Evolutionary conservation across 2,113 vertebrate genomes (phyloP).

Genomic region (Lipotes vexillifer): DNA sequence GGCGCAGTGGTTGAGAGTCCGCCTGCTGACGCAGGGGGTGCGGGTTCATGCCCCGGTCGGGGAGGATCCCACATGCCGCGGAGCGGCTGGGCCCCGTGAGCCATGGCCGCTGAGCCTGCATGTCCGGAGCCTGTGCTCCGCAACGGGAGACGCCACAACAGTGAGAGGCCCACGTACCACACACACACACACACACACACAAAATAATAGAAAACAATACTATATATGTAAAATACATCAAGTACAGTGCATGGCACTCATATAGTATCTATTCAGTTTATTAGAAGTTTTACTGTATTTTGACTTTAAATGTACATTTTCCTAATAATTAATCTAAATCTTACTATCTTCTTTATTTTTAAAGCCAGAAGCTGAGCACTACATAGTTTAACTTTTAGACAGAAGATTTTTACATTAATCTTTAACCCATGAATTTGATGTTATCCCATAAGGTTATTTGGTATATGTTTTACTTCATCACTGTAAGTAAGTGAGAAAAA

Average conservation of each 20-base stretch:
- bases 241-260: neutral
- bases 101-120: too few relatives aligned
- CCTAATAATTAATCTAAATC: conserved; percentile 27
- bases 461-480: conserved; percentile 13
- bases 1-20: too few relatives aligned
- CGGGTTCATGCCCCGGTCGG: too few relatives aligned
- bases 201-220: conserved; percentile 13
- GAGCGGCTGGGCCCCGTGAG: too few relatives aligned
- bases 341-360: conserved; percentile 7
- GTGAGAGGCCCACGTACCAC: too few relatives aligned
- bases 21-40: too few relatives aligned
- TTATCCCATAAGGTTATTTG: neutral
- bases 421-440: neutral
- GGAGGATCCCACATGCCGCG: too few relatives aligned
- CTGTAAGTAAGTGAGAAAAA: conserved; percentile 26
- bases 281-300: neutral
- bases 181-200: too few relatives aligned
- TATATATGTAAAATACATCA: neutral
- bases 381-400: neutral
- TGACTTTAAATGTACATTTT: conserved; percentile 19
- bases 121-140: too few relatives aligned
- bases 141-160: too few relatives aligned
- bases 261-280: neutral
- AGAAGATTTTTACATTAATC: neutral
- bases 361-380: neutral